Percentiles rank a stretch among this genome's conserved stretches.
Conservation (phyloP, 1,140 invertebrate species). For the Apis cerana region DNA sequence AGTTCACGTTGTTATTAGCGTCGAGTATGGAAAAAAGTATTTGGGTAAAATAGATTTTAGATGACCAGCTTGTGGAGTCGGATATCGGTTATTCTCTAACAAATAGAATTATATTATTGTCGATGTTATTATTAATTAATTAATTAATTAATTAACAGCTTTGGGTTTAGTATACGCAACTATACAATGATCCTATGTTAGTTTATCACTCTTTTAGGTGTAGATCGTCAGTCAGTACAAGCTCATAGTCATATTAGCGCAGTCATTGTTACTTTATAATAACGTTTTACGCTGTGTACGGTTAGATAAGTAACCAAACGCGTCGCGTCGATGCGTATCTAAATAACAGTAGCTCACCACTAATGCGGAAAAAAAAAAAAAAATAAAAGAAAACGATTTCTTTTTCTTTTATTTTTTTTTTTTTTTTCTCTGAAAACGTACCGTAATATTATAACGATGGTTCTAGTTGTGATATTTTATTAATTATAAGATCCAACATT, state of each 20-base stretch:
- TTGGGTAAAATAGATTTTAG: conserved; percentile 27
- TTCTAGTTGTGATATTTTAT: conserved; percentile 81
- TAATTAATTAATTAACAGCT: conserved; percentile 23
- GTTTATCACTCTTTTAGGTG: conserved; percentile 1
- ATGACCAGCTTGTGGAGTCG: not conserved
- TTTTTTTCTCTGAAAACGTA: conserved; percentile 38
- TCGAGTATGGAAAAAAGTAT: conserved; percentile 22
- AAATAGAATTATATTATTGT: conserved; percentile 19
- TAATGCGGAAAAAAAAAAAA: conserved; percentile 25
- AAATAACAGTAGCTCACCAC: conserved; percentile 22
- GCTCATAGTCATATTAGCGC: conserved; percentile 53
- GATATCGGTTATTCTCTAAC: conserved; percentile 33
- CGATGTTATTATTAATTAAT: conserved; percentile 10
- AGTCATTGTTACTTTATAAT: conserved; percentile 43
- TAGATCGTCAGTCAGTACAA: conserved; percentile 56
- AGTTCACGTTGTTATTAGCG: conserved; percentile 12
- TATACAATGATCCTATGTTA: conserved; percentile 13
- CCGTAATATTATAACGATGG: conserved; percentile 76
- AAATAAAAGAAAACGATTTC: not conserved
- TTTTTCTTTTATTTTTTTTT: not conserved
- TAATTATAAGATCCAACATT: conserved; percentile 68
- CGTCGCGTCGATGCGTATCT: conserved; percentile 16
- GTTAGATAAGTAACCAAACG: not conserved
- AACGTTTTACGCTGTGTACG: conserved; percentile 23
- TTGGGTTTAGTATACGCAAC: conserved; percentile 33